A percentile compares a stretch with the other conserved stretches of the same genome.
Conservation (phyloP, 1,140 invertebrate species). For the Saccostrea glomerata region DNA sequence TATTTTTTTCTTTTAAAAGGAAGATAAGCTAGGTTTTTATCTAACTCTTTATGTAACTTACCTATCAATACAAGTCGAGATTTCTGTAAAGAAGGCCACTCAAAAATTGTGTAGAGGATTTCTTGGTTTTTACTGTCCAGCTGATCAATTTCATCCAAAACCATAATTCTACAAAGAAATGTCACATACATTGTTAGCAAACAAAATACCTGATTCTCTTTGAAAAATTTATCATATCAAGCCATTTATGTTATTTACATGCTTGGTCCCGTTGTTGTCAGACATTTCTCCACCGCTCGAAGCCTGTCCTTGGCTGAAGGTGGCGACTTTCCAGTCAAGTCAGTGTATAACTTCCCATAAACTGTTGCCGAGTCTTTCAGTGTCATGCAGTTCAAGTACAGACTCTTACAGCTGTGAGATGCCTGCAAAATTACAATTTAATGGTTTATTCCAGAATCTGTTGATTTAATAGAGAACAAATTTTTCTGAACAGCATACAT, state of each 20-base stretch:
- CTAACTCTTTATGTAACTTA: slow-evolving; percentile 55
- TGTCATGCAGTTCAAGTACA: slow-evolving; percentile 75
- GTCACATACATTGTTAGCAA: background rate
- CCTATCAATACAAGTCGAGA: slow-evolving; percentile 92
- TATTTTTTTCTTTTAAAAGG: no score
- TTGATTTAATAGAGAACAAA: background rate
- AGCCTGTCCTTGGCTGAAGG: slow-evolving; percentile 63
- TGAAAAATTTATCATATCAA: background rate
- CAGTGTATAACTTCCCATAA: slow-evolving; percentile 67
- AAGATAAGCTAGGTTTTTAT: no score
- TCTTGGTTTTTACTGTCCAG: slow-evolving; percentile 89
- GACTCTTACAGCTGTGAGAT: slow-evolving; percentile 64
- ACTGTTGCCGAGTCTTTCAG: slow-evolving; percentile 68
- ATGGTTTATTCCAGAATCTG: background rate
- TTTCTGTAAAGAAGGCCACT: slow-evolving; percentile 88
- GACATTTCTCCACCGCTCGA: slow-evolving; percentile 66
- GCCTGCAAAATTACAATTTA: slow-evolving; percentile 55
- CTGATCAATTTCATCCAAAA: slow-evolving; percentile 98
- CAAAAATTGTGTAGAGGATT: slow-evolving; percentile 95
- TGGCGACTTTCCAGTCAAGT: slow-evolving; percentile 66
- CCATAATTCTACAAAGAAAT: slow-evolving; percentile 86
- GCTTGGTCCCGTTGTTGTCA: slow-evolving; percentile 64
- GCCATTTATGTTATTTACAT: slow-evolving; percentile 61
- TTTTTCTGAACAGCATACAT: background rate
- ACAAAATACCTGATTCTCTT: background rate